phyloP scores from a whole-genome alignment of 1,140 invertebrate species.

The Lepidurus packardi region DNA sequence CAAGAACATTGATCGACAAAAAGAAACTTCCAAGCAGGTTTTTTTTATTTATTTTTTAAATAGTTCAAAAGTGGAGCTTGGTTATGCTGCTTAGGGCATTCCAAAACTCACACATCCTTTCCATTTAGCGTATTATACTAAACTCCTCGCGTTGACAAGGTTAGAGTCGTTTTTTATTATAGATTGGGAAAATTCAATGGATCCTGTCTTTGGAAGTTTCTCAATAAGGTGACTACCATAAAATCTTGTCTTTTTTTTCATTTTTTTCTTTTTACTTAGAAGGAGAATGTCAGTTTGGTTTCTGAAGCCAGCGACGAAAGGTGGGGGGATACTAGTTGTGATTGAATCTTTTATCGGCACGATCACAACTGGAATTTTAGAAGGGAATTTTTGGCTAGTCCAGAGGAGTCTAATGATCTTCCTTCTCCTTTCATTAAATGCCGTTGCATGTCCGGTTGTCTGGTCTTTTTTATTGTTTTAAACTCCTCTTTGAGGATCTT shows the following conservation, averaged over 20 bases:
- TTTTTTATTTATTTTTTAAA: not conserved
- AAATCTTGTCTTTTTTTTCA: not conserved
- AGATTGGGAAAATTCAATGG: not conserved
- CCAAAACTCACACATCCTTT: conserved; percentile 10
- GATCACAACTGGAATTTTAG: conserved; percentile 9
- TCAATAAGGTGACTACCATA: conserved; percentile 6
- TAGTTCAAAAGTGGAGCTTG: too few relatives aligned
- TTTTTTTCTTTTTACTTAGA: not conserved
- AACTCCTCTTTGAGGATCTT: not conserved
- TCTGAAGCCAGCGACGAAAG: too few relatives aligned
- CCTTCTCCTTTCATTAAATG: not conserved
- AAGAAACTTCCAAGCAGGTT: too few relatives aligned
- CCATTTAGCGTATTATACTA: conserved; percentile 19
- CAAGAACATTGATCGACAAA: not conserved
- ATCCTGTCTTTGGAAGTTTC: not conserved
- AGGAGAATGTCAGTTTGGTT: not conserved
- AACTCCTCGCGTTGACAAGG: not conserved
- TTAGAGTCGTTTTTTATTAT: not conserved
- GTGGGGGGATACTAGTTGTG: not conserved
- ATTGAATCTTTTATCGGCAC: conserved; percentile 11
- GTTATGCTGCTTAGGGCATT: not conserved
- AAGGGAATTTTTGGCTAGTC: not conserved
- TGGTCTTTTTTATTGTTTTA: not conserved
- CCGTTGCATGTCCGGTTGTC: not conserved
- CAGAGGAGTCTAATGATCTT: conserved; percentile 6